A percentile compares a stretch with the other conserved stretches of the same genome.
Conservation (phyloP, 2,113 vertebrate species). For the Thamnaconus septentrionalis region DNA sequence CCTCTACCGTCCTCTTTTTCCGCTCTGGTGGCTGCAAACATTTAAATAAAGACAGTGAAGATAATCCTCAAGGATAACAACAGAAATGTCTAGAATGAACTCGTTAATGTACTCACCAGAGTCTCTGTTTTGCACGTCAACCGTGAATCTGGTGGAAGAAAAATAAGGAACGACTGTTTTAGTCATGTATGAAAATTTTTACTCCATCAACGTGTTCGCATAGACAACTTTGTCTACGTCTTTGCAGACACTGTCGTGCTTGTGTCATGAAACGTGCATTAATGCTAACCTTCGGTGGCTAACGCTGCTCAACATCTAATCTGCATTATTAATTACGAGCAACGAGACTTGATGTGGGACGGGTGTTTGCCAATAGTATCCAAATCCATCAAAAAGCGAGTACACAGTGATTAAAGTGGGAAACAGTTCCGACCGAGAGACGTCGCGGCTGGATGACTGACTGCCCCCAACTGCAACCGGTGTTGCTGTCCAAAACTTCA, state of each 20-base stretch:
- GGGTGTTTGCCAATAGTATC: too few species aligned
- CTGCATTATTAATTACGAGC: too few species aligned
- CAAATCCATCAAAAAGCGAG: too few species aligned
- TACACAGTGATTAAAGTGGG: not conserved
- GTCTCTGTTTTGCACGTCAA: constrained; percentile 81
- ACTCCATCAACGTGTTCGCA: not conserved
- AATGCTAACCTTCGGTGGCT: constrained; percentile 47
- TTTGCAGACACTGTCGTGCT: not conserved
- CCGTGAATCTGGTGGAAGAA: constrained; percentile 71
- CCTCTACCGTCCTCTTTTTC: constrained; percentile 87
- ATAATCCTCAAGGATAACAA: not conserved
- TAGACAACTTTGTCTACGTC: not conserved
- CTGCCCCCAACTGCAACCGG: constrained; percentile 35
- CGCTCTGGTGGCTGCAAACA: constrained; percentile 82
- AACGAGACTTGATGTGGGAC: too few species aligned
- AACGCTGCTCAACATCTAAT: constrained; percentile 11
- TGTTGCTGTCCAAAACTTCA: constrained; percentile 30
- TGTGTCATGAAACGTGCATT: constrained; percentile 2
- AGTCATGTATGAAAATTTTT: not conserved
- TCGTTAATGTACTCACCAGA: constrained; percentile 70
- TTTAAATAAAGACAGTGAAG: constrained; percentile 8
- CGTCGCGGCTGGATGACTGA: not conserved
- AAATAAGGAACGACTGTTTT: not conserved
- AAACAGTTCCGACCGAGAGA: not conserved
- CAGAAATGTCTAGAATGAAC: not conserved